Base-by-base conservation (phyloP, 2,797 vertebrate species). In the Alcedo atthis region DNA sequence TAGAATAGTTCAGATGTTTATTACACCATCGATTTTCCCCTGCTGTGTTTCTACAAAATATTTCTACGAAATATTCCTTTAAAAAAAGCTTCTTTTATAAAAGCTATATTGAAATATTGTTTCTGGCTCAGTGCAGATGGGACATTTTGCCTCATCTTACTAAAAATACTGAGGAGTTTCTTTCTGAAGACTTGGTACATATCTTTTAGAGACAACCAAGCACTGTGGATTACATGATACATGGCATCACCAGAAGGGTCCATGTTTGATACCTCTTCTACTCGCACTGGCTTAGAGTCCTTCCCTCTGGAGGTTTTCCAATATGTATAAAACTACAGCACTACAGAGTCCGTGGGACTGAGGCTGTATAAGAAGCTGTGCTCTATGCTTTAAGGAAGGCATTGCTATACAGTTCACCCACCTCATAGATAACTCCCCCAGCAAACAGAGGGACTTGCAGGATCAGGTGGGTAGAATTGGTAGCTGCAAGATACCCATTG, bases 401-500 rank as follows among this genome's bases (percentile, higher is more conserved):
- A 19, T 32, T 66, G 62, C n/a, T 61, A 3, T 42, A 4, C 20
- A 13, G 63, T 69, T 88, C 59, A 49, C 15, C 28, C 90, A 98
- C 98, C 97, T 97, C 94, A 75, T 98, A 98, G 43, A 54, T 21
- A 67, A 97, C 97, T 69, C 93, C 98, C 26, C 77, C 59, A 40
- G 97, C 96, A 95, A 98, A 92, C n/a, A 96, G 85, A 42, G 97
- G 97, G 62, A 98, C 97, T 42, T 97, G 91, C 9, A 98, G 81
- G 76, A 43, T 63, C 66, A 98, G 94, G 74, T 97, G 97, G 49
- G 93, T 97, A 85, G 95, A 96, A 19, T 98, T 91, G 32, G 97
- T 98, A 25, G 54, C 96, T 94, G 98, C 77, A 40, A 92, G 58
- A 63, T 98, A 98, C 20, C 98, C 97, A 3, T 85, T 92, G 54